Evolutionary conservation across 2,888 invertebrate genomes (phyloP), one percentile per base, ranked within the genome.

Genomic region (Papilio demoleus): DNA sequence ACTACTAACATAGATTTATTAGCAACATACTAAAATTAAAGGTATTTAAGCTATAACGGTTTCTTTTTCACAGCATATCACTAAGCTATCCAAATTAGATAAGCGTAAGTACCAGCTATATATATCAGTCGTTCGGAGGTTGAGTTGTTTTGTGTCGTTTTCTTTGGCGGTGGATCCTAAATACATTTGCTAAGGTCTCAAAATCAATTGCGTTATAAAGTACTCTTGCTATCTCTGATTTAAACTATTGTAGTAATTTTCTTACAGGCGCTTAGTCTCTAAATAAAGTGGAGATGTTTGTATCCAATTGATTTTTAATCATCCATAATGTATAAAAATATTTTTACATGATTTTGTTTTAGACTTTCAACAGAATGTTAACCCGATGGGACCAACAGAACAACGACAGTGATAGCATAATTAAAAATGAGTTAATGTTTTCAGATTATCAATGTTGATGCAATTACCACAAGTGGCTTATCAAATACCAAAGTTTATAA

Each of bases 401-500:
- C n/a, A n/a, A n/a, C n/a, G n/a, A n/a, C n/a, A n/a, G n/a, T n/a
- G n/a, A n/a, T n/a, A n/a, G n/a, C n/a, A n/a, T n/a, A n/a, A n/a
- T n/a, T n/a, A n/a, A n/a, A n/a, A n/a, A n/a, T n/a, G n/a, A n/a
- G n/a, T n/a, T n/a, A 74, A 72, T 75, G 76, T 85, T 94, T 94
- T 72, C 94, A 97, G 97, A 87, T 95, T 97, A 94, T 97, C 97
- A 71, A 95, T 97, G 88, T 93, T 97, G 79, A 96, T 97, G 95
- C 96, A 97, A 78, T 95, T 97, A 85, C 97, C 97, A 77, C 95
- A 96, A 90, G 95, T 96, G 82, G 96, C 96, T 70, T 96, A 95
- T 87, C 95, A 95, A 88, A 94, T 97, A 92, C 97, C 97, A 81
- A 97, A 97, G 93, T 97, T 96, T 85, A 96, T 97, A 76, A 93